These are phyloP conservation scores for Xenotilapia leptura DNA, from an alignment of 2,113 vertebrate genomes.

Conservation along the genomic window DNA sequence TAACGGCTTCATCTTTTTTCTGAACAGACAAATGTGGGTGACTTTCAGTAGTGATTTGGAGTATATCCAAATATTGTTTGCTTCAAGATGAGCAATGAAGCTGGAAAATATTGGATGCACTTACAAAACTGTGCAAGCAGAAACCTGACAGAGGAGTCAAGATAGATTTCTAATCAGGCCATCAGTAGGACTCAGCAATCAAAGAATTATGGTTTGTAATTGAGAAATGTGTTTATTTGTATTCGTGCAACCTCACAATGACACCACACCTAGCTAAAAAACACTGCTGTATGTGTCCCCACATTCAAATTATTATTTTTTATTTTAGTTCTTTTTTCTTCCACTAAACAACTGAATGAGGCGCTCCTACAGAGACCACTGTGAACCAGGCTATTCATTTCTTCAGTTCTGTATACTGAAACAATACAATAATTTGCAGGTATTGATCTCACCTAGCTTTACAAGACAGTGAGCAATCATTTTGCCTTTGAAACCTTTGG, in stretches of 20 bases:
- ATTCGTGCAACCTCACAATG: background rate
- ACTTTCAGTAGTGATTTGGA: background rate
- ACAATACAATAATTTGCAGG: background rate
- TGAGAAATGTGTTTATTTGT: background rate
- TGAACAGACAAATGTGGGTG: background rate
- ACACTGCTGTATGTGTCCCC: background rate
- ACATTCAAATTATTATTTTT: background rate
- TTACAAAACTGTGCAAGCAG: background rate
- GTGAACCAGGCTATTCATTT: background rate
- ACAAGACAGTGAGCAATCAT: background rate
- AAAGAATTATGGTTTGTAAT: background rate
- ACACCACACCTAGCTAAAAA: background rate
- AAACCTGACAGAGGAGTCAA: background rate
- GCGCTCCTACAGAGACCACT: background rate
- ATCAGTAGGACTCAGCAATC: background rate
- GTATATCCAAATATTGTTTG: background rate
- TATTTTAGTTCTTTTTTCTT: accelerated
- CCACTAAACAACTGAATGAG: background rate
- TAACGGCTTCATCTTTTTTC: background rate
- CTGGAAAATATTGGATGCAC: background rate
- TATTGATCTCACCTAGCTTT: background rate
- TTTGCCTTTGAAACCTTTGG: background rate
- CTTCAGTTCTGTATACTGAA: background rate
- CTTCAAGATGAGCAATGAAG: background rate
- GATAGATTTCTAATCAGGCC: background rate